These are phyloP conservation scores for Poeciliopsis paucimaculata DNA, from an alignment of 2,797 vertebrate genomes.

Conservation along the genomic window DNA sequence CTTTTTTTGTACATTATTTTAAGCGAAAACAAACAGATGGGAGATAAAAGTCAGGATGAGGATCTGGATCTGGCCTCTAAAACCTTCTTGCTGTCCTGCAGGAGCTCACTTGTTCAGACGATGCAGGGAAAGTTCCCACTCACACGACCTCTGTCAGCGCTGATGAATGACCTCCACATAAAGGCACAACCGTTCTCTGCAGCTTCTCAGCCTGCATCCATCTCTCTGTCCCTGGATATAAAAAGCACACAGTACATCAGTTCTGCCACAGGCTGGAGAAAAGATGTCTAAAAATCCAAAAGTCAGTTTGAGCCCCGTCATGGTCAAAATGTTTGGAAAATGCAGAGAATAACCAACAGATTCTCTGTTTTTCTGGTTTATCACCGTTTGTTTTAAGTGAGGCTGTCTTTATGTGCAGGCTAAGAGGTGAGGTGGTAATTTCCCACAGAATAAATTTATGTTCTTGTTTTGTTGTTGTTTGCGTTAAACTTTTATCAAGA, in stretches of 20 bases:
- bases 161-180: conserved; percentile 42
- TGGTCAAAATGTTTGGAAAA: background rate
- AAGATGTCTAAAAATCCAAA: background rate
- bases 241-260: background rate
- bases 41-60: background rate
- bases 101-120: conserved; percentile 32
- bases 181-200: conserved; percentile 13
- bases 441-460: background rate
- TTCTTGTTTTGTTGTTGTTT: background rate
- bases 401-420: background rate
- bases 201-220: conserved; percentile 8
- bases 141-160: conserved; percentile 66
- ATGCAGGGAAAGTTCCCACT: conserved; percentile 65
- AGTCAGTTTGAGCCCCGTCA: background rate
- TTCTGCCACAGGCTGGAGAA: background rate
- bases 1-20: background rate
- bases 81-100: conserved; percentile 10
- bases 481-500: background rate
- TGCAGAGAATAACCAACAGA: background rate
- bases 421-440: background rate
- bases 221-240: background rate
- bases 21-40: background rate
- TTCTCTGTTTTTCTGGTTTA: background rate
- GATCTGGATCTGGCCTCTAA: background rate
- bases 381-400: background rate